Percentiles rank a stretch among this genome's conserved stretches.
Evolutionary conservation across 2,888 invertebrate species (phyloP).

Genomic region (Patella caerulea): DNA sequence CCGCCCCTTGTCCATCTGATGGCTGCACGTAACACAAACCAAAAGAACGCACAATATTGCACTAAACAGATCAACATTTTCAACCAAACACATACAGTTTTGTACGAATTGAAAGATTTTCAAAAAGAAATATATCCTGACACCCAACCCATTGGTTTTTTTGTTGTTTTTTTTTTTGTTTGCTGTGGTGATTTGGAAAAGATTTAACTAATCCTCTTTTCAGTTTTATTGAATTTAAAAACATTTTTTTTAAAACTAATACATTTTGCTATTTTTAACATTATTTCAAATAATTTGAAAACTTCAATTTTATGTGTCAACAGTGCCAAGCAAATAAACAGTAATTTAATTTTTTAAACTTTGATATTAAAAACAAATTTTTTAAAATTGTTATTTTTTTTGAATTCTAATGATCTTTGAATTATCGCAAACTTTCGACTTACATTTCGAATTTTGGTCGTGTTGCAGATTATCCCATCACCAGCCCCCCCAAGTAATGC

Average conservation of each 20-base stretch:
- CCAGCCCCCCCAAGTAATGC: slow-evolving; percentile 38
- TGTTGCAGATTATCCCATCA: slow-evolving; percentile 45
- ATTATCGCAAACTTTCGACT: slow-evolving; percentile 14
- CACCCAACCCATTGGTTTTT: not conserved
- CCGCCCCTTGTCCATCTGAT: too few species aligned
- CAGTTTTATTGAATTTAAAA: not conserved
- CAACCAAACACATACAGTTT: too few species aligned
- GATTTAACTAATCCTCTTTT: slow-evolving; percentile 2
- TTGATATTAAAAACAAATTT: not conserved
- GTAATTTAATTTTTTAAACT: too few species aligned
- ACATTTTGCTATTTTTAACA: not conserved
- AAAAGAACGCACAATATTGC: too few species aligned
- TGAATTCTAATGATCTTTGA: slow-evolving; percentile 1
- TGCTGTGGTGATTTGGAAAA: slow-evolving; percentile 7
- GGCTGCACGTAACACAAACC: too few species aligned
- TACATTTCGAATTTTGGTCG: slow-evolving; percentile 25
- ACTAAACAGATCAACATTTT: too few species aligned
- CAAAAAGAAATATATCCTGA: slow-evolving; percentile 1
- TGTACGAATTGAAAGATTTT: not conserved
- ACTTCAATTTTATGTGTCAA: not conserved
- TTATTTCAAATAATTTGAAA: not conserved
- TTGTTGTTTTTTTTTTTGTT: not conserved
- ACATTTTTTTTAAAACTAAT: not conserved
- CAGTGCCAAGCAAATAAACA: too few species aligned
- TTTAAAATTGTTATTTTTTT: slow-evolving; percentile 9